These are phyloP conservation scores for Apotomis capreana DNA, from an alignment of 2,888 invertebrate genomes.

Conservation along the genomic window DNA sequence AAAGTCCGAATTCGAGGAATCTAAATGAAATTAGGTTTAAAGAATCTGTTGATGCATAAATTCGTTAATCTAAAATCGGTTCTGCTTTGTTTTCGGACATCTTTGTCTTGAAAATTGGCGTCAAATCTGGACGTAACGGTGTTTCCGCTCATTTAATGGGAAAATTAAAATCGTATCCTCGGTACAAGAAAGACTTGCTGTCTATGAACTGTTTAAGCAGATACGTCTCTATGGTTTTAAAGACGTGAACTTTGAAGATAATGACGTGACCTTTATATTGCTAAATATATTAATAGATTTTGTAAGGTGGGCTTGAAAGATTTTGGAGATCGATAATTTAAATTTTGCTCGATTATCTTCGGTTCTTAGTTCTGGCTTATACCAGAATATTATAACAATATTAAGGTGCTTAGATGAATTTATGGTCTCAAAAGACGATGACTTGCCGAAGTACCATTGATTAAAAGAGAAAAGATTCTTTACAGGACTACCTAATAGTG, in stretches of 20 bases:
- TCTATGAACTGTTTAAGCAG: neutral
- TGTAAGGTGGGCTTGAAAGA: constrained; percentile 11
- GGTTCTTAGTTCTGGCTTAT: constrained; percentile 32
- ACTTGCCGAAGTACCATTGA: constrained; percentile 5
- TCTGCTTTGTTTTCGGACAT: constrained; percentile 80
- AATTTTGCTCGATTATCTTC: constrained; percentile 15
- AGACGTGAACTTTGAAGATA: constrained; percentile 50
- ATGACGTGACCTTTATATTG: constrained; percentile 58
- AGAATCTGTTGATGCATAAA: constrained; percentile 70
- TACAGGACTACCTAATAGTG: no score
- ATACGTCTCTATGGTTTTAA: neutral
- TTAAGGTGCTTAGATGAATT: constrained; percentile 13
- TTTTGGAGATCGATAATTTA: constrained; percentile 17
- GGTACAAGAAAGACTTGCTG: neutral
- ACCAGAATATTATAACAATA: constrained; percentile 29
- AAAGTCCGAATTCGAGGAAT: constrained; percentile 26
- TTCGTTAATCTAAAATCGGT: constrained; percentile 70
- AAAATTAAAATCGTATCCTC: constrained; percentile 65
- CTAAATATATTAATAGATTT: constrained; percentile 52
- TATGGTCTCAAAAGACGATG: constrained; percentile 7
- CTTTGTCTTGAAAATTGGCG: constrained; percentile 75
- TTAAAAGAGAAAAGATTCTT: neutral
- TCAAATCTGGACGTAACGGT: constrained; percentile 61
- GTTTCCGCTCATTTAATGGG: constrained; percentile 65
- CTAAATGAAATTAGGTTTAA: neutral